A percentile compares a stretch with the other conserved stretches of the same genome.
Conservation (phyloP, 2,797 vertebrate genomes). For the Scomberomorus guttatus region DNA sequence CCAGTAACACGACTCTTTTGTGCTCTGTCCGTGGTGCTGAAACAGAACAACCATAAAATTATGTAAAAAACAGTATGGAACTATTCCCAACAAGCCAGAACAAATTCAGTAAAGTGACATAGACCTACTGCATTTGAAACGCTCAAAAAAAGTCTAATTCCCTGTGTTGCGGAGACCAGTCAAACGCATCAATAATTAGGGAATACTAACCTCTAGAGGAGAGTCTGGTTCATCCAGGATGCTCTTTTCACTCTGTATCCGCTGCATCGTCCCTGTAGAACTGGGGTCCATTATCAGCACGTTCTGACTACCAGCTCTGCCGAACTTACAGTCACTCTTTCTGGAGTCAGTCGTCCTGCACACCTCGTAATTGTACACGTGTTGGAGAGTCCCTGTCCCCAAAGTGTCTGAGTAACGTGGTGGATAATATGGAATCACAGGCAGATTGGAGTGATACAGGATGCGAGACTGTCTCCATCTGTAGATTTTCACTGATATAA, state of each 20-base stretch:
- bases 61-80: too few relatives aligned
- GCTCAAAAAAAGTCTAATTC: too few relatives aligned
- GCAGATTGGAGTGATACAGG: conserved; percentile 25
- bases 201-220: background rate
- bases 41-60: background rate
- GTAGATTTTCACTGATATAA: conserved; percentile 21
- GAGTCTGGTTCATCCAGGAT: background rate
- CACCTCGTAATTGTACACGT: conserved; percentile 21
- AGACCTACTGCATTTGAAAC: too few relatives aligned
- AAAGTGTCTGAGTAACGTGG: conserved; percentile 28
- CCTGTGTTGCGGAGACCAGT: background rate
- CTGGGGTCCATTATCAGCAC: conserved; percentile 20
- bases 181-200: too few relatives aligned
- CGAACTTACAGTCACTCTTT: conserved; percentile 29
- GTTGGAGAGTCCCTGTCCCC: conserved; percentile 22
- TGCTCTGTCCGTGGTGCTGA: conserved; percentile 23
- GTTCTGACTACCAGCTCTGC: conserved; percentile 58
- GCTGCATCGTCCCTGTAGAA: conserved; percentile 26
- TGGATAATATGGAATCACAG: conserved; percentile 28
- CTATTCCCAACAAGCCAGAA: background rate
- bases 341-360: conserved; percentile 25
- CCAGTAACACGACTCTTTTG: too few relatives aligned
- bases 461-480: conserved; percentile 26
- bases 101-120: background rate
- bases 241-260: background rate